These are phyloP conservation scores for Crambe crambe DNA, from an alignment of 37 sponge, comb jelly and placozoan species.

Conservation along the genomic window DNA sequence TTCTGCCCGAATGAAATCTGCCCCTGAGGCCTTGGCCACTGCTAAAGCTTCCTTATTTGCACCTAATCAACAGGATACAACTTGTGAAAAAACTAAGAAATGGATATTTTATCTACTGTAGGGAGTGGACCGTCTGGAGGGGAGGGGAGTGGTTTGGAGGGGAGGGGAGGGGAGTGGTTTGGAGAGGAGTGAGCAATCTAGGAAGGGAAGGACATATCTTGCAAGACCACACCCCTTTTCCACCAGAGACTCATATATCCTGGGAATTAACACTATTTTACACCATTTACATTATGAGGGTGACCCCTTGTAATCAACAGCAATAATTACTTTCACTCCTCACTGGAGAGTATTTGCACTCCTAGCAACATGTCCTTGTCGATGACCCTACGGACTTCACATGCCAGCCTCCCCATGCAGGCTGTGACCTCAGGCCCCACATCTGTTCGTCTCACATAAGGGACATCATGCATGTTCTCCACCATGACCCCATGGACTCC, in stretches of 20 bases:
- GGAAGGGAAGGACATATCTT: background rate
- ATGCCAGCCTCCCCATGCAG: slow-evolving; percentile 68
- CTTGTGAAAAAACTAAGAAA: no score
- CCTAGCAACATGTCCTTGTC: slow-evolving; percentile 50
- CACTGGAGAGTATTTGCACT: slow-evolving; percentile 80
- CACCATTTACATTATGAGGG: no score
- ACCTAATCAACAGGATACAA: no score
- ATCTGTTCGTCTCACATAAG: slow-evolving; percentile 63
- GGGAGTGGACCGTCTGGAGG: background rate
- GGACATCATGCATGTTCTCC: slow-evolving; percentile 96
- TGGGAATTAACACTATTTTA: no score
- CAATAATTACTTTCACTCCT: no score
- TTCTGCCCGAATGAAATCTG: slow-evolving; percentile 82
- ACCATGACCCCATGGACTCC: slow-evolving; percentile 79
- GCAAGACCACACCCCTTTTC: no score
- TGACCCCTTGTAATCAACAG: no score
- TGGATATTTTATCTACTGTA: no score
- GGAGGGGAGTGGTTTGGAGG: background rate
- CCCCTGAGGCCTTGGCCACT: slow-evolving; percentile 66
- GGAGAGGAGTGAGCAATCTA: background rate
- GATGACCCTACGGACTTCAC: slow-evolving; percentile 43
- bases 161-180: background rate
- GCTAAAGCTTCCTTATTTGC: slow-evolving; percentile 86
- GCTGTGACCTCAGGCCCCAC: slow-evolving; percentile 78
- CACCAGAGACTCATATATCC: no score